These are phyloP conservation scores for Paguma larvata DNA, from an alignment of 2,797 vertebrate species.

Conservation along the genomic window DNA sequence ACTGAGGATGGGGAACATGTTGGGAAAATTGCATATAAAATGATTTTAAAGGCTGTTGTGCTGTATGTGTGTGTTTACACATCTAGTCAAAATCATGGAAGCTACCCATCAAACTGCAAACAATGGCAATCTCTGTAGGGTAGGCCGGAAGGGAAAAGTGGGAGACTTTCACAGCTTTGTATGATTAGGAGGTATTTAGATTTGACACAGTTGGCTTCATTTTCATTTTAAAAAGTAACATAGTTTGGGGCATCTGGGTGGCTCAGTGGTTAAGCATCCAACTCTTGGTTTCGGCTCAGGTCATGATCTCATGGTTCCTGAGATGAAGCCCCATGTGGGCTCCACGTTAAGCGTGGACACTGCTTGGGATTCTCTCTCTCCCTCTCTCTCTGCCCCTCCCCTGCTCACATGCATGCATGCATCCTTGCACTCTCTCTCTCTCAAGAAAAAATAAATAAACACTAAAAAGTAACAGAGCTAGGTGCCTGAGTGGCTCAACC, in stretches of 20 bases:
- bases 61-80: neutral
- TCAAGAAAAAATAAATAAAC: too few relatives aligned
- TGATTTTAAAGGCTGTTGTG: neutral
- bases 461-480: too few relatives aligned
- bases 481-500: too few relatives aligned
- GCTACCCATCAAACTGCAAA: neutral
- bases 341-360: too few relatives aligned
- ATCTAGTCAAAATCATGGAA: neutral
- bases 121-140: neutral
- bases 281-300: too few relatives aligned
- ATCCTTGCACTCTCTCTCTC: too few relatives aligned
- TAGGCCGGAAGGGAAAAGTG: neutral
- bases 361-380: too few relatives aligned
- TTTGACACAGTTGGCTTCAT: neutral
- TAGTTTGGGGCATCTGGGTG: neutral
- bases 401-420: too few relatives aligned
- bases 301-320: too few relatives aligned
- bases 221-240: slow-evolving; percentile 38
- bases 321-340: too few relatives aligned
- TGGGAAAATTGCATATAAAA: neutral
- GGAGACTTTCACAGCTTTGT: neutral
- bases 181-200: neutral
- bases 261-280: too few relatives aligned
- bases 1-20: neutral
- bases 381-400: too few relatives aligned